Base-by-base conservation (phyloP, 2,797 vertebrate species). In the Tokudaia muenninki region DNA sequence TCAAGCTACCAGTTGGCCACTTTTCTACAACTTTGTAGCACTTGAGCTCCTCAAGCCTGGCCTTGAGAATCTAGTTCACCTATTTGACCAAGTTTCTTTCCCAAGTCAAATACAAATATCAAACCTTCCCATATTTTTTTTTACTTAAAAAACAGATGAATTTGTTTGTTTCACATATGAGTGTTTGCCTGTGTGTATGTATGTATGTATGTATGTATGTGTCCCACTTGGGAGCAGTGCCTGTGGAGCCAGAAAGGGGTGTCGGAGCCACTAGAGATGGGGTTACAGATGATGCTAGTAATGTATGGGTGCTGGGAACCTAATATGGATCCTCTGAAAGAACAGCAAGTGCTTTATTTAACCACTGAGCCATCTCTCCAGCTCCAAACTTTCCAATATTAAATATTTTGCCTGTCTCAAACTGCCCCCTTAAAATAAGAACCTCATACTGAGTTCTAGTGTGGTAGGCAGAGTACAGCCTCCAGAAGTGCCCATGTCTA, bases 401-500 rank as follows among this genome's bases (percentile, higher is more conserved):
- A 92, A 92, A 65, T 57, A 70, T 55, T 92, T 91, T 75, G 70
- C 34, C 13, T 44, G 72, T 82, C 92, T 95, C 81, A 82, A 91
- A 91, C 31, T 81, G 75, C 7, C 44, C 16, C 90, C 61, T 84
- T 93, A 84, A 91, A 97, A 96, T 82, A 57, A 93, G n/a, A 82
- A 92, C 52, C 24, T 84, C 83, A 87, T n/a, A 34, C n/a, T 67
- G 11, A 44, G 57, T 77, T 94, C 77, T 70, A 72, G 52, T 52
- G 34, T 88, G 72, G 34, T 52, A 87, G 34, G 44, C 14, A 84
- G 37, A 87, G 70, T 47, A 83, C 19, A 47, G 22, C 13, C 41
- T 67, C 61, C n/a, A 70, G 87, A 94, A 52, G 61, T 47, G 29
- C 37, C 55, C 22, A 26, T 2, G 63, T 37, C 44, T 86, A 37